phyloP scores from a whole-genome alignment of 1,140 invertebrate genomes.

The Stenopsyche tienmushanensis region DNA sequence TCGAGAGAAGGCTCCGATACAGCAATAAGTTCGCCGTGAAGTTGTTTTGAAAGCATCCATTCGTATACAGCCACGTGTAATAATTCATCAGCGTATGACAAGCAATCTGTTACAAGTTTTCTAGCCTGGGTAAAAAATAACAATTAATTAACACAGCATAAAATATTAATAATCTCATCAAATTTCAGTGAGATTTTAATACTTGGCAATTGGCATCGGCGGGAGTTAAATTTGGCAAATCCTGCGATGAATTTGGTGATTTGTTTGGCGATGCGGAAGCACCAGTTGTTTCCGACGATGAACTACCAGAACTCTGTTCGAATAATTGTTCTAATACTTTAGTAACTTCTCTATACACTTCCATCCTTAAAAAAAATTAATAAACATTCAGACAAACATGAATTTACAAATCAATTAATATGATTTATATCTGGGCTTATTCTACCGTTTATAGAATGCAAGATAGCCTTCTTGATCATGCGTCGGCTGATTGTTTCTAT shows the following conservation, averaged over 20 bases:
- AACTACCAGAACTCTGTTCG: conserved; percentile 61
- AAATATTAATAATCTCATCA: no score
- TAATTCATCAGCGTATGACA: conserved; percentile 73
- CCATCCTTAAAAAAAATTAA: conserved; percentile 61
- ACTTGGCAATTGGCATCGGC: conserved; percentile 55
- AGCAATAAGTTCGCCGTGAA: conserved; percentile 75
- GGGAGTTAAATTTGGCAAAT: conserved; percentile 50
- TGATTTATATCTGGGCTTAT: background rate
- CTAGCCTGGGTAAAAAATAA: conserved; percentile 46
- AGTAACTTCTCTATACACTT: conserved; percentile 86
- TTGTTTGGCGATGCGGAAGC: conserved; percentile 49
- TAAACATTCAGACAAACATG: background rate
- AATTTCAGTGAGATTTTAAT: no score
- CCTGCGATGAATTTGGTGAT: conserved; percentile 47
- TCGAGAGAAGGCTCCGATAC: conserved; percentile 80
- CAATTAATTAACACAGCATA: background rate
- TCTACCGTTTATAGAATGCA: conserved; percentile 66
- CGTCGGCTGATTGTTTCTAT: conserved; percentile 77
- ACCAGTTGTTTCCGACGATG: conserved; percentile 45
- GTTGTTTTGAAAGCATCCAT: conserved; percentile 81
- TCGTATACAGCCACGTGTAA: conserved; percentile 90
- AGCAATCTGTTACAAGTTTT: conserved; percentile 53
- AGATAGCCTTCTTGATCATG: conserved; percentile 74
- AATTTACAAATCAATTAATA: background rate
- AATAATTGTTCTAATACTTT: conserved; percentile 78